Evolutionary conservation across 2,113 vertebrate species (phyloP), one percentile per base, ranked within the genome.

Genomic region (Marmota monax): DNA sequence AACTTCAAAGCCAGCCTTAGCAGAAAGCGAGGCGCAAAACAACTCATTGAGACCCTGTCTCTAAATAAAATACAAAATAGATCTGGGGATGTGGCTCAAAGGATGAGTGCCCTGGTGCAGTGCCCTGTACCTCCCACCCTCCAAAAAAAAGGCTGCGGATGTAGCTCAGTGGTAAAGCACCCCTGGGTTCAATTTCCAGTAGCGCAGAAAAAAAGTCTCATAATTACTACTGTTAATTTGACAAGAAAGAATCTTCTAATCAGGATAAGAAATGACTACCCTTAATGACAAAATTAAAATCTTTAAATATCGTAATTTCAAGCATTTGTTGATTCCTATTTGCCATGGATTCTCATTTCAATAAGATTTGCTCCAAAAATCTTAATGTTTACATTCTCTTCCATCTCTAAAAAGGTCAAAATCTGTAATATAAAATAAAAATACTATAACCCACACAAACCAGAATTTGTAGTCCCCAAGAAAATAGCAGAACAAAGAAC

Each of bases 381-480:
- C 78, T 80, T 79, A 22, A 56, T 48, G 22, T 27, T 91, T 32
- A 34, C 37, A 25, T 83, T 51, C 32, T 61, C 72, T 91, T 73
- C 42, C 25, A 92, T 45, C 70, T 93, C 93, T 72, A 74, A 79
- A 95, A 58, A 74, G 65, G n/a, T 79, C 42, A 82, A 91, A 91
- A 83, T 76, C 39, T 77, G 2, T 69, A 61, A 73, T 37, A 22
- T 25, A 39, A 73, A 39, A 80, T 56, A 74, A 87, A 87, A 93
- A 27, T 14, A 93, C 1, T 58, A 84, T 4, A 84, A 70, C 45
- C 45, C 83, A 83, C 6, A 65, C 84, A 32, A 80, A 96, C 86
- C 5, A 61, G 2, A 56, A 83, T 65, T 53, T 94, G 42, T 92
- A 22, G 61, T 29, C 53, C 56, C 86, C 83, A 88, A 58, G 72